Base-by-base conservation (phyloP, 1,140 invertebrate species). In the Mizuhopecten yessoensis region DNA sequence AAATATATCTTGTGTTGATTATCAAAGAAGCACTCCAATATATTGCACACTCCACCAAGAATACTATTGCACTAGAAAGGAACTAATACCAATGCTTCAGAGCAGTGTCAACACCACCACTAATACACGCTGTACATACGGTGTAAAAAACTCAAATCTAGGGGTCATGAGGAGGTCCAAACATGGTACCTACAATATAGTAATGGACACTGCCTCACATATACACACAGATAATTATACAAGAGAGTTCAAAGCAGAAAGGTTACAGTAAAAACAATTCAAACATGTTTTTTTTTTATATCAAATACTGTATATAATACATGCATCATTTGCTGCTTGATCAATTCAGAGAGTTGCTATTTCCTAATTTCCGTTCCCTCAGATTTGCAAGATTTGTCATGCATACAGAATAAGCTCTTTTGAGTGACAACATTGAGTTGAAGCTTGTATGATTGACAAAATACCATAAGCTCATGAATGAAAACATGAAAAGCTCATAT, bases 41-140 rank as follows among this genome's bases (percentile, higher is more conserved):
- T 75, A 75, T 75, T 75, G 57, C 57, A 75, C 57, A 75, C 57
- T 29, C 23, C 57, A 75, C 57, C 57, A 75, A 75, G 57, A 75
- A 75, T 0, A 75, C 57, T 29, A 75, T 75, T 75, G 57, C 57
- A 75, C 57, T 75, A 75, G 1, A 75, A 29, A 17, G 29, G 57
- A 75, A 75, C 57, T 17, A 75, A 75, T 29, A 29, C 57, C 57
- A 29, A 5, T 75, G 57, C 29, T 29, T 23, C 11, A 29, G n/a
- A 75, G 57, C 0, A n/a, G n/a, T 29, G 57, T 75, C 23, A 17
- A 9, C 57, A 29, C 57, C 57, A 29, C 17, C 57, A 23, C 23
- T 17, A n/a, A 75, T n/a, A 75, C 3, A 75, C 57, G 29, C 17
- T 29, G 17, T 75, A 75, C 23, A 29, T 29, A 75, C 23, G 1